Evolutionary conservation across 2,888 invertebrate species (phyloP).

Genomic region (Meteorus colon): DNA sequence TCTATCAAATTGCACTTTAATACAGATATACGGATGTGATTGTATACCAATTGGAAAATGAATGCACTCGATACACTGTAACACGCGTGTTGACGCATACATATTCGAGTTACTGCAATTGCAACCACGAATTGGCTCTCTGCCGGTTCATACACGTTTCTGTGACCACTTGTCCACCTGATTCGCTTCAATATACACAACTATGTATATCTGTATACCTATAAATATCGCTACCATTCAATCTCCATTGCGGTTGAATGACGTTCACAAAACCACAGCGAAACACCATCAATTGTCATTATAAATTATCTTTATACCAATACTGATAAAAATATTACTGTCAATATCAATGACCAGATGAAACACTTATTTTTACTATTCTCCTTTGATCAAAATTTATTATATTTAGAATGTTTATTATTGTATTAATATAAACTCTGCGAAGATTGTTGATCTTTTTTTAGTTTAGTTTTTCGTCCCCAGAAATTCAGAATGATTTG

Average conservation of each 20-base stretch:
- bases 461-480: too few species aligned
- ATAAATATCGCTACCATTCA: not conserved
- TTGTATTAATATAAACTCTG: too few species aligned
- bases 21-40: constrained; percentile 16
- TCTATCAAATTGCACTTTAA: constrained; percentile 29
- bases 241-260: constrained; percentile 11
- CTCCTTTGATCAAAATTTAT: too few species aligned
- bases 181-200: constrained; percentile 1
- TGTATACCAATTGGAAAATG: constrained; percentile 19
- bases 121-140: constrained; percentile 50
- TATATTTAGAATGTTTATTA: too few species aligned
- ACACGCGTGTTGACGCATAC: constrained; percentile 32
- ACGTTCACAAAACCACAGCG: not conserved
- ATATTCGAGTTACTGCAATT: constrained; percentile 37
- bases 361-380: too few species aligned
- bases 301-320: not conserved
- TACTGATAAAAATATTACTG: not conserved
- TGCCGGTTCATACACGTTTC: constrained; percentile 28
- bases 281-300: not conserved
- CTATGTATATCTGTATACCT: not conserved
- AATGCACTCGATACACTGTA: not conserved
- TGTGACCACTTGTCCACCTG: constrained; percentile 19
- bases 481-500: too few species aligned
- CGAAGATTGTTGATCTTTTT: too few species aligned
- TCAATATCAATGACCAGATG: too few species aligned